Evolutionary conservation across 2,113 vertebrate genomes (phyloP).

Genomic region (Cavia porcellus): DNA sequence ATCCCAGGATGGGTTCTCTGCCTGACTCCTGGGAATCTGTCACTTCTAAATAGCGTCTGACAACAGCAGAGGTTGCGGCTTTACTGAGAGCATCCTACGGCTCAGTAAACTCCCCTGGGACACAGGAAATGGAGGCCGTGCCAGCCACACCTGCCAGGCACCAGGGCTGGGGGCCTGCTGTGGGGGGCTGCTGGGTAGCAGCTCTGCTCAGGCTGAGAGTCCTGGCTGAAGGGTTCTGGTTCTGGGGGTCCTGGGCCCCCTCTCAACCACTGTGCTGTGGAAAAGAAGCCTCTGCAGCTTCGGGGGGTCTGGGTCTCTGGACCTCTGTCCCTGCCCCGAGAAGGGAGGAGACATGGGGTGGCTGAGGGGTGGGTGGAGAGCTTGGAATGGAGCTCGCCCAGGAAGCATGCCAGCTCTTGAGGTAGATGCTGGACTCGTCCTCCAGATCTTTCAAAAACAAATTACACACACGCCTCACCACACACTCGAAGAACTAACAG

Average conservation of each 20-base stretch:
- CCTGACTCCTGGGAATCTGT: background rate
- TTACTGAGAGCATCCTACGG: background rate
- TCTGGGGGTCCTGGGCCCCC: background rate
- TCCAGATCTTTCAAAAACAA: constrained; percentile 3
- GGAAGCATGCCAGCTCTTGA: background rate
- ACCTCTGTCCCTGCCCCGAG: background rate
- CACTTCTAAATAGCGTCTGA: constrained; percentile 55
- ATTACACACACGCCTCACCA: background rate
- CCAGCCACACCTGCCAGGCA: background rate
- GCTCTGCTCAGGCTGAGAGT: background rate
- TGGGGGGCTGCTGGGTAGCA: background rate
- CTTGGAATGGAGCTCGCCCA: background rate
- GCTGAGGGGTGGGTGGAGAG: too few relatives aligned
- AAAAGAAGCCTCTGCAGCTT: rapidly evolving
- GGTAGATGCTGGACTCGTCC: background rate
- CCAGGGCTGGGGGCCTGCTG: background rate
- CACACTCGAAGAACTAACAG: background rate
- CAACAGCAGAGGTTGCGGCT: background rate
- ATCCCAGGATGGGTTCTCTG: background rate
- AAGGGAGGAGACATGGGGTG: background rate
- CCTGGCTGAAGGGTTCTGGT: background rate
- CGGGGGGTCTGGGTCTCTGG: background rate
- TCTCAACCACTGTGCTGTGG: background rate
- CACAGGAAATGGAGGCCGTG: background rate
- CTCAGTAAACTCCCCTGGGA: background rate